These are phyloP conservation scores for Erannis defoliaria DNA, from an alignment of 2,888 invertebrate species.

Conservation along the genomic window DNA sequence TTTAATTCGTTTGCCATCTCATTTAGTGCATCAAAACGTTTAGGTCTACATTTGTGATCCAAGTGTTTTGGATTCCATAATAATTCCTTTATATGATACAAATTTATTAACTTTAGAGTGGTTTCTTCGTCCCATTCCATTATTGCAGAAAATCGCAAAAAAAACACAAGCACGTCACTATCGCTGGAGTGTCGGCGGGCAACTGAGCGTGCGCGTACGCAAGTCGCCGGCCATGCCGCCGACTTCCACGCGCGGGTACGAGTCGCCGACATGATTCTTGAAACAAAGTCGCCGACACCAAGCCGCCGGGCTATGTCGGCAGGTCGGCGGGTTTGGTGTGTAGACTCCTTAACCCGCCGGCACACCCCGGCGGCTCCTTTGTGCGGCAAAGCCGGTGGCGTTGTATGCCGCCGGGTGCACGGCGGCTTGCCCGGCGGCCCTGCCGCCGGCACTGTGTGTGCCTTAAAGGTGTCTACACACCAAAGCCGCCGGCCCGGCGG, in stretches of 20 bases:
- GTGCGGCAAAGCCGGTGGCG: conserved; percentile 3
- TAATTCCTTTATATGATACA: conserved; percentile 27
- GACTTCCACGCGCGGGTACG: too few relatives aligned
- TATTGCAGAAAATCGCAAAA: conserved; percentile 22
- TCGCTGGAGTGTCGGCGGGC: conserved; percentile 25
- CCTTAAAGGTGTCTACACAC: too few relatives aligned
- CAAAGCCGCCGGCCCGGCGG: too few relatives aligned
- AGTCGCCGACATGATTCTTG: too few relatives aligned
- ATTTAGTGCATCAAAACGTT: conserved; percentile 28
- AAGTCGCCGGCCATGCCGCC: too few relatives aligned
- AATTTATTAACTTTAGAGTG: conserved; percentile 21
- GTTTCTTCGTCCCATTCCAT: conserved; percentile 30
- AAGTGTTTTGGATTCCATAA: conserved; percentile 28
- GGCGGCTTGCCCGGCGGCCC: too few relatives aligned
- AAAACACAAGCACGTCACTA: conserved; percentile 29
- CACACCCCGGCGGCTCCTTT: not conserved
- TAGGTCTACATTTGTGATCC: conserved; percentile 23
- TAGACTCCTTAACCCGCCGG: conserved; percentile 16
- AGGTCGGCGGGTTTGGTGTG: too few relatives aligned
- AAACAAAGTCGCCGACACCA: too few relatives aligned
- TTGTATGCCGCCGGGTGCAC: too few relatives aligned
- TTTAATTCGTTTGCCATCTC: conserved; percentile 24
- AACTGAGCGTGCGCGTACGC: too few relatives aligned
- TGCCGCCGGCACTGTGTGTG: too few relatives aligned
- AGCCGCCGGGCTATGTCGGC: too few relatives aligned